These are phyloP conservation scores for Meloidogyne exigua DNA, from an alignment of 1,140 invertebrate genomes.

Conservation along the genomic window DNA sequence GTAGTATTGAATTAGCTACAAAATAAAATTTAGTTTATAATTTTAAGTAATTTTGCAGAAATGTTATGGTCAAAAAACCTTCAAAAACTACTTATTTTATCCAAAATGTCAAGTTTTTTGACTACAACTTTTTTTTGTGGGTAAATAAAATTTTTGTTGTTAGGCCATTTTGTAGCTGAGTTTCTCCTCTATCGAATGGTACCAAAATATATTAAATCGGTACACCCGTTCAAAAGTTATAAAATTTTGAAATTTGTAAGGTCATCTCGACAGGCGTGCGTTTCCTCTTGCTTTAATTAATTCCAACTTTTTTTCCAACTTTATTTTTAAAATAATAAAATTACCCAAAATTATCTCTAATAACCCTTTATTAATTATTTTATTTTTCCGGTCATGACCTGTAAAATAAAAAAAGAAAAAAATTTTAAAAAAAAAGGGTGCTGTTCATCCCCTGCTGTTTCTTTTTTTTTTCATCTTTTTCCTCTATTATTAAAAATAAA, in stretches of 20 bases:
- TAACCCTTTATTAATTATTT: neutral
- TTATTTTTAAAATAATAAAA: neutral
- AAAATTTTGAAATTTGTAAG: neutral
- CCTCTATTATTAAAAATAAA: neutral
- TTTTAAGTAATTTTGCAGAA: neutral
- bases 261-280: neutral
- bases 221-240: neutral
- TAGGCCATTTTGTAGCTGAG: neutral
- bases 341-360: neutral
- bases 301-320: neutral
- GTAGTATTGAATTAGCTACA: neutral
- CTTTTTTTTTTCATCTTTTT: neutral
- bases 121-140: neutral
- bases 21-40: neutral
- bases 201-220: neutral
- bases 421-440: neutral
- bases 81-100: neutral
- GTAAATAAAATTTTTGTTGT: neutral
- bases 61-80: neutral
- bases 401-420: neutral
- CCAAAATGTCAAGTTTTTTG: neutral
- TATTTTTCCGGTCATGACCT: conserved; percentile 4
- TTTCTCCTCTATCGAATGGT: neutral
- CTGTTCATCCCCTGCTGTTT: neutral
- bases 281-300: neutral